These are phyloP conservation scores for Mormyrops attenuatus DNA, from an alignment of 2,797 vertebrate genomes.

Conservation along the genomic window DNA sequence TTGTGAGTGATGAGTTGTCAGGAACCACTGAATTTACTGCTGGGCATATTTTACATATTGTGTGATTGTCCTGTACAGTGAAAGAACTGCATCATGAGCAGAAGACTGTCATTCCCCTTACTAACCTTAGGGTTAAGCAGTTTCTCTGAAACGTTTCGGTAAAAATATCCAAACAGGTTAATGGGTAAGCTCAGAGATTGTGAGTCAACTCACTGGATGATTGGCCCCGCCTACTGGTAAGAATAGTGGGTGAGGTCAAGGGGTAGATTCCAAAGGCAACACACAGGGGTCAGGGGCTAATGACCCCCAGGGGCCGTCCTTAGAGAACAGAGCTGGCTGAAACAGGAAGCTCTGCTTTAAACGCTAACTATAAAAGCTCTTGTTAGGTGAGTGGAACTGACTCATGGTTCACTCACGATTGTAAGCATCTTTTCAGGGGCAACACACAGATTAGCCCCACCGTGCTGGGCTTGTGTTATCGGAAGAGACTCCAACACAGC, in stretches of 20 bases:
- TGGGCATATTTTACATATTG: not conserved
- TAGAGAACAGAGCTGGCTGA: constrained; percentile 35
- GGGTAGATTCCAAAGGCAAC: constrained; percentile 33
- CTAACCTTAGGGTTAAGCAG: not conserved
- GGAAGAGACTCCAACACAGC: not conserved
- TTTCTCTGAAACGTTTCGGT: not conserved
- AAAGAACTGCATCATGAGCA: not conserved
- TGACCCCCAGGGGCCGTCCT: not conserved
- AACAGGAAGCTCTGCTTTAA: constrained; percentile 36
- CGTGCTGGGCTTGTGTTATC: not conserved
- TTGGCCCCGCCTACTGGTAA: constrained; percentile 29
- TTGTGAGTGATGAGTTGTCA: not conserved
- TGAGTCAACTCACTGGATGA: not conserved
- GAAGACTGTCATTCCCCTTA: not conserved
- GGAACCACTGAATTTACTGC: not conserved
- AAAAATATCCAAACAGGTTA: not conserved
- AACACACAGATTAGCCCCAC: not conserved
- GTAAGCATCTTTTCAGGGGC: not conserved
- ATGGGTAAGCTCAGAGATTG: not conserved
- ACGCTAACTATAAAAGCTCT: constrained; percentile 18
- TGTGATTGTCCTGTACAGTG: not conserved
- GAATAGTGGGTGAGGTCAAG: constrained; percentile 28
- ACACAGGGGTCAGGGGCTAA: constrained; percentile 33
- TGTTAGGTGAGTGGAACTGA: constrained; percentile 12
- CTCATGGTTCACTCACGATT: not conserved